phyloP scores from a whole-genome alignment of 2,797 vertebrate species.

The Tolypeutes matacus region DNA sequence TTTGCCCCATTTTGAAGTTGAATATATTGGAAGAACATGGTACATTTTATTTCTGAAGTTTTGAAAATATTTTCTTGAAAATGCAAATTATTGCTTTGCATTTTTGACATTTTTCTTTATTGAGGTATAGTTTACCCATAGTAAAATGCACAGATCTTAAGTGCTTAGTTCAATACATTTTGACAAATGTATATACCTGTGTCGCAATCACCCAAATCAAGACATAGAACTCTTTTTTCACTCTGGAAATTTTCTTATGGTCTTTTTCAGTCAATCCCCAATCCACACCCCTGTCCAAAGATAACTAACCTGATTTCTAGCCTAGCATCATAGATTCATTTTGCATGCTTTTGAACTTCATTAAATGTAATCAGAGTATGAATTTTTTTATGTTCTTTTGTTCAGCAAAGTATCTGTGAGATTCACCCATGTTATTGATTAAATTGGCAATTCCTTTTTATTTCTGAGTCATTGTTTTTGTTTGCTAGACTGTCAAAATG shows the following conservation, averaged over 20 bases:
- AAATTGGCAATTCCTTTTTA: not conserved
- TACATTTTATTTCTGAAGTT: not conserved
- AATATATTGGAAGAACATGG: not conserved
- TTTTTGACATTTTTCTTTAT: not conserved
- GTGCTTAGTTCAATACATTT: not conserved
- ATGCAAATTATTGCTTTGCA: not conserved
- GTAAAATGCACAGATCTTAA: not conserved
- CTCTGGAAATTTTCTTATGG: not conserved
- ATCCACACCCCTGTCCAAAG: not conserved
- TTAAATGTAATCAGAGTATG: not conserved
- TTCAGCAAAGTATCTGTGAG: not conserved
- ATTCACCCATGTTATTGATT: not conserved
- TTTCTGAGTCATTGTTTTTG: not conserved
- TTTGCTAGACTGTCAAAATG: too few relatives aligned
- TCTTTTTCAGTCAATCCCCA: not conserved
- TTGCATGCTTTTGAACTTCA: not conserved
- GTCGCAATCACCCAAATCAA: not conserved
- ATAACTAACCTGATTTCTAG: not conserved
- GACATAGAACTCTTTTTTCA: not conserved
- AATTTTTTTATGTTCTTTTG: not conserved
- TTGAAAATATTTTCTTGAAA: conserved; percentile 10
- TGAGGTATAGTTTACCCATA: not conserved
- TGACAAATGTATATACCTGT: not conserved
- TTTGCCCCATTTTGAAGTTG: not conserved
- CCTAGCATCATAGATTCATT: not conserved